These are phyloP conservation scores for Euleptes europaea DNA, from an alignment of 2,113 vertebrate genomes.

Conservation along the genomic window DNA sequence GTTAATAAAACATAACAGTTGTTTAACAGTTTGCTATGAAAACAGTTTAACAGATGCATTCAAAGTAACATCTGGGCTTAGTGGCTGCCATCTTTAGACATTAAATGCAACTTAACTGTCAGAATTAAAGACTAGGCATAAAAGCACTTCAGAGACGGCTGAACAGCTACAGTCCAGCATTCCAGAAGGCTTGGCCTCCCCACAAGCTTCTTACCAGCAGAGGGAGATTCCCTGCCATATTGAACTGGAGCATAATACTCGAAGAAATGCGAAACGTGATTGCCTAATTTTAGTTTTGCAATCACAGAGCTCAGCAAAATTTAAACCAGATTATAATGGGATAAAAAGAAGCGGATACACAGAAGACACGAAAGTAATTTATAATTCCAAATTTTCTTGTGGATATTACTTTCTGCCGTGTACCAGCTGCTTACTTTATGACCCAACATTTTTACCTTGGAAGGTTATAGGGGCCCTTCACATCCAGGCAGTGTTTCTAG, in stretches of 20 bases:
- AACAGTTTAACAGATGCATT: background rate
- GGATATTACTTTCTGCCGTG: background rate
- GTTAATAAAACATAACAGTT: background rate
- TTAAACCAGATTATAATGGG: background rate
- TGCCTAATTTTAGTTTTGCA: background rate
- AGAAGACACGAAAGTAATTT: background rate
- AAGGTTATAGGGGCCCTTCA: background rate
- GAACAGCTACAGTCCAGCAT: background rate
- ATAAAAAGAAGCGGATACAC: background rate
- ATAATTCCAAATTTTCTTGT: too few species aligned
- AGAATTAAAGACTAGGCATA: slow-evolving; percentile 1
- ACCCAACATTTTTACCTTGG: background rate
- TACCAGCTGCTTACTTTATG: background rate
- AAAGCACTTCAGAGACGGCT: background rate
- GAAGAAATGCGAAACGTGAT: background rate
- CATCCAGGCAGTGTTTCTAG: background rate
- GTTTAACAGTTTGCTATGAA: background rate
- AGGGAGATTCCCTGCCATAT: background rate
- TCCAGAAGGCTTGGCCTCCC: background rate
- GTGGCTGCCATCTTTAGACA: background rate
- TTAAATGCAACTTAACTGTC: slow-evolving; percentile 1
- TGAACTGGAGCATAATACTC: background rate
- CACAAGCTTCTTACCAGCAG: too few species aligned
- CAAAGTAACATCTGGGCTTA: background rate
- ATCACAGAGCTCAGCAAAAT: background rate